Percentiles rank a stretch among this genome's conserved stretches.
Conservation (phyloP, 2,888 invertebrate species). For the Pimpla rufipes region DNA sequence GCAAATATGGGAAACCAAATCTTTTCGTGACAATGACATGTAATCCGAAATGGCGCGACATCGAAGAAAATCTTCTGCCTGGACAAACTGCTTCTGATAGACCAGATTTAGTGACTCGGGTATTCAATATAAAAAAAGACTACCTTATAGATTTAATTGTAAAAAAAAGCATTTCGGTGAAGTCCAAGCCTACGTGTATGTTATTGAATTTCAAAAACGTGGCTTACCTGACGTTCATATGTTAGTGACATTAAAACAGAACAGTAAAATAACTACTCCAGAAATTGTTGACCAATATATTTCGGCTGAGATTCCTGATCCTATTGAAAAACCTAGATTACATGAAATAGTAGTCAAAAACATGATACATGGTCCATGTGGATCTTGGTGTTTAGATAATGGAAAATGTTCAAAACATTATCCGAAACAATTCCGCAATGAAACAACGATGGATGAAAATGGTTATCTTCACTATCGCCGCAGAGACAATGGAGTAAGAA, state of each 20-base stretch:
- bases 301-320: constrained; percentile 79
- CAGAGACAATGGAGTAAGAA: constrained; percentile 66
- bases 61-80: constrained; percentile 54
- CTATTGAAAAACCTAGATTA: constrained; percentile 70
- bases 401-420: too few species aligned
- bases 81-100: constrained; percentile 60
- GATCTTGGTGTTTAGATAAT: constrained; percentile 70
- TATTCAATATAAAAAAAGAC: constrained; percentile 60
- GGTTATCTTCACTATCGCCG: constrained; percentile 73
- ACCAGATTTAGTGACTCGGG: constrained; percentile 59
- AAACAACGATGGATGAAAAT: constrained; percentile 68
- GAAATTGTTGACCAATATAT: constrained; percentile 63
- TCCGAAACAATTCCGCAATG: constrained; percentile 71
- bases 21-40: constrained; percentile 61
- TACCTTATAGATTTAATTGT: constrained; percentile 44
- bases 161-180: constrained; percentile 58
- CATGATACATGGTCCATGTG: constrained; percentile 82
- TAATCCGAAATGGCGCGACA: constrained; percentile 65
- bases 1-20: constrained; percentile 18
- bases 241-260: constrained; percentile 59
- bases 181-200: constrained; percentile 51
- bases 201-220: constrained; percentile 67
- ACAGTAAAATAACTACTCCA: constrained; percentile 61
- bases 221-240: constrained; percentile 65
- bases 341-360: constrained; percentile 76